Percentiles rank a stretch among this genome's conserved stretches.
Conservation (phyloP, 1,140 invertebrate genomes). For the Thereuonema tuberculata region DNA sequence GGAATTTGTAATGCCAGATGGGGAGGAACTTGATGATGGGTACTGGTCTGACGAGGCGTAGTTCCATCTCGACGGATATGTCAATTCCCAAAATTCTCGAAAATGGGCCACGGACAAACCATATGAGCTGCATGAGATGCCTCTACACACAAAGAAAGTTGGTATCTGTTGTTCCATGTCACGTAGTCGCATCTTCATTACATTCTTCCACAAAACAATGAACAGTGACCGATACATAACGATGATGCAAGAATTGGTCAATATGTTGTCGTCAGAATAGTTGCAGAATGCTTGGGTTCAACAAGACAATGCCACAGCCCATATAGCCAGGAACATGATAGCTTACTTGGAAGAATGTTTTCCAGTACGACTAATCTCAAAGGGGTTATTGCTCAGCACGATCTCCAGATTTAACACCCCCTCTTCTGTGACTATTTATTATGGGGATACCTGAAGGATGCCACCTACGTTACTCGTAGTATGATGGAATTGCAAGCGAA, state of each 20-base stretch:
- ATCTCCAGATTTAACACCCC: too few relatives aligned
- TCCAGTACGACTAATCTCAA: too few relatives aligned
- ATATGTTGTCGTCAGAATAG: neutral
- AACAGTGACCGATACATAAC: neutral
- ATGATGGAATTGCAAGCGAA: too few relatives aligned
- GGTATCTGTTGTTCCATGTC: neutral
- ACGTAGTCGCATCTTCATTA: neutral
- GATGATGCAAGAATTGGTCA: neutral
- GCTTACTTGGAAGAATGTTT: neutral
- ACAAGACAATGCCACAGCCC: neutral
- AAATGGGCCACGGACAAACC: neutral
- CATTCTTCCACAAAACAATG: neutral
- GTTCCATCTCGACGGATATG: neutral
- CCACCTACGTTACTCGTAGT: too few relatives aligned
- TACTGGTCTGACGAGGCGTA: neutral
- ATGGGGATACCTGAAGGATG: too few relatives aligned
- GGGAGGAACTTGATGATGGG: neutral
- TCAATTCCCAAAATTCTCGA: neutral
- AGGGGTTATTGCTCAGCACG: too few relatives aligned
- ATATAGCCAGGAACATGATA: neutral
- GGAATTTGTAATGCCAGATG: too few relatives aligned
- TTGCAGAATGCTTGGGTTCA: neutral
- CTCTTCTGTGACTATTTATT: too few relatives aligned
- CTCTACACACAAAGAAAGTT: neutral
- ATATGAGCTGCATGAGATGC: neutral